These are phyloP conservation scores for Erythrocercus mccallii DNA, from an alignment of 2,113 vertebrate genomes.

Conservation along the genomic window DNA sequence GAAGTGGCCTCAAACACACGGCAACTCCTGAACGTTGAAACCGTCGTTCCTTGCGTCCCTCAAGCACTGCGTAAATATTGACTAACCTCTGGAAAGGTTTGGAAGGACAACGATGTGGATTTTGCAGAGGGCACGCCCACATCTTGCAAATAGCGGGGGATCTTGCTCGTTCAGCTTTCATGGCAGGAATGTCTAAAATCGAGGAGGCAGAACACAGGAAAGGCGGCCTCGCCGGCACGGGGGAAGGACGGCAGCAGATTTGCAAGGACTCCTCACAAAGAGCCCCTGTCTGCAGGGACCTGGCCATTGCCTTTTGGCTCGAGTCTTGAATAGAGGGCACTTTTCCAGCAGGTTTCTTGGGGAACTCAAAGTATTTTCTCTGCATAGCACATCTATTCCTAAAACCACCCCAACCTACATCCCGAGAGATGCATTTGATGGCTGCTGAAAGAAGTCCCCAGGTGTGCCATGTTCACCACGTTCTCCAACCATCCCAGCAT, in stretches of 20 bases:
- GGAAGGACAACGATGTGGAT: neutral
- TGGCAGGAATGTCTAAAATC: neutral
- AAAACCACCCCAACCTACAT: neutral
- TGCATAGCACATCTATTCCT: neutral
- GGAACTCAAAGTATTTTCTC: neutral
- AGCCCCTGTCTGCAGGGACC: constrained; percentile 22
- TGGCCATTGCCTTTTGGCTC: neutral
- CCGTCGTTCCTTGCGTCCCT: neutral
- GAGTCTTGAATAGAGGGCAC: neutral
- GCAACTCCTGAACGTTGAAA: neutral
- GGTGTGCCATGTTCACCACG: neutral
- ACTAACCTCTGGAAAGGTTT: constrained; percentile 1
- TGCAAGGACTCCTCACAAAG: neutral
- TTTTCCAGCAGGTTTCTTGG: neutral
- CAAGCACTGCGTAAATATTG: constrained; percentile 6
- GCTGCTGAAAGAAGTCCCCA: neutral
- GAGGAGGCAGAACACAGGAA: neutral
- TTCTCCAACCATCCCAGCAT: neutral
- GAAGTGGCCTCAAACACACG: neutral
- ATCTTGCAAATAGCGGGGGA: neutral
- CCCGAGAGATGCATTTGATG: neutral
- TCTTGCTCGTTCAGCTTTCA: neutral
- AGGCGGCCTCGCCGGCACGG: neutral
- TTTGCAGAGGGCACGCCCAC: constrained; percentile 5
- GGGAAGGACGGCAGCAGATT: neutral